Conservation (phyloP, 2,113 vertebrate species). For the Pampusana beccarii region DNA sequence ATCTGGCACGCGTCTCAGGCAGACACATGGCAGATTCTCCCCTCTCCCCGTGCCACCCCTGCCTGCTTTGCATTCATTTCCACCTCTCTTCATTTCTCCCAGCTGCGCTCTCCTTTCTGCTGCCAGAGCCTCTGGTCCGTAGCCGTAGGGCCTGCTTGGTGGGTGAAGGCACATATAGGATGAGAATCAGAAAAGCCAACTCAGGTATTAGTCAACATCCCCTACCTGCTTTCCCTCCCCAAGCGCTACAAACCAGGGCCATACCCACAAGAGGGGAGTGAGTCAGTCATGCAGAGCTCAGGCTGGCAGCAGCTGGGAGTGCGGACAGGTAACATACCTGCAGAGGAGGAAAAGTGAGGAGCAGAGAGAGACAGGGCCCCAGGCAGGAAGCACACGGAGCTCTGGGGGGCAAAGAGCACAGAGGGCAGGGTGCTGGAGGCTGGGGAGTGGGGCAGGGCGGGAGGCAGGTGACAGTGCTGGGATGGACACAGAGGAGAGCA, state of each 20-base stretch:
- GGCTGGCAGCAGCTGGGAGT: slow-evolving; percentile 61
- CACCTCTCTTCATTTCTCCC: background rate
- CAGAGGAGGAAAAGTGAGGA: slow-evolving; percentile 69
- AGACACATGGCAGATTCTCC: background rate
- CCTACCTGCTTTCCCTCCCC: slow-evolving; percentile 49
- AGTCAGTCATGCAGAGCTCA: slow-evolving; percentile 65
- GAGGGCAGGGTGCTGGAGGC: slow-evolving; percentile 63
- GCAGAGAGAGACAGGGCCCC: background rate
- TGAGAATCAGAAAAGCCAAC: background rate
- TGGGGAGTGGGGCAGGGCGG: background rate
- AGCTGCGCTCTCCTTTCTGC: background rate
- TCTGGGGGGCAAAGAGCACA: slow-evolving; percentile 53
- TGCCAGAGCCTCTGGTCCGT: background rate
- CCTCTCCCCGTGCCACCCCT: background rate
- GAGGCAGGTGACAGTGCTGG: slow-evolving; percentile 28
- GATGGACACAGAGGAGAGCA: slow-evolving; percentile 27
- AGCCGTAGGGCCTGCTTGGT: background rate
- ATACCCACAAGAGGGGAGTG: slow-evolving; percentile 59
- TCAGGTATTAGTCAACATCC: background rate
- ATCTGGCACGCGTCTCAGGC: background rate
- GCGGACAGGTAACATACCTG: slow-evolving; percentile 66
- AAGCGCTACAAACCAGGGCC: slow-evolving; percentile 47
- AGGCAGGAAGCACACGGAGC: background rate
- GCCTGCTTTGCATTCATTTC: slow-evolving; percentile 15
- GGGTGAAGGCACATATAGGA: background rate